Evolutionary conservation across 2,113 vertebrate genomes (phyloP).

Genomic region (Myotis lucifugus): DNA sequence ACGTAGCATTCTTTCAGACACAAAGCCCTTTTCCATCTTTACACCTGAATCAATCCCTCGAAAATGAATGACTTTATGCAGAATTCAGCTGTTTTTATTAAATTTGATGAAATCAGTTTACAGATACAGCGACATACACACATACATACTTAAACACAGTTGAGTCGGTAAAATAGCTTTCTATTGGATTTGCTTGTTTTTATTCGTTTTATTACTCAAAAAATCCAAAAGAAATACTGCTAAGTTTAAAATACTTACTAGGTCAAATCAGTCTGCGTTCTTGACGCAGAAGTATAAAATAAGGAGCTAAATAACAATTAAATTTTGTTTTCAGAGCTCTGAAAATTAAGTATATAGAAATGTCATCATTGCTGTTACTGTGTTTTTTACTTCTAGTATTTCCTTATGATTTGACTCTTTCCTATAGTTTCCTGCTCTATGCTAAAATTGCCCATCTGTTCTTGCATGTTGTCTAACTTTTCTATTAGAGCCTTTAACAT

Average conservation of each 20-base stretch:
- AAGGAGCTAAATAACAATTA: neutral
- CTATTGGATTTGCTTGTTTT: neutral
- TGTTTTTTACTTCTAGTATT: neutral
- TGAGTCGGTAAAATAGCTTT: neutral
- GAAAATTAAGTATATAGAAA: neutral
- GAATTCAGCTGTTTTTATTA: neutral
- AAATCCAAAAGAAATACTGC: neutral
- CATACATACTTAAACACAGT: neutral
- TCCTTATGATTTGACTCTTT: neutral
- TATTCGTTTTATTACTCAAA: neutral
- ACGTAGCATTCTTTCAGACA: neutral
- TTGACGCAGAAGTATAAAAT: neutral
- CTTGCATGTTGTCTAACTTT: neutral
- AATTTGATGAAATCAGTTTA: conserved; percentile 23
- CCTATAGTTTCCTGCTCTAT: neutral
- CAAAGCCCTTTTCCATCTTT: neutral
- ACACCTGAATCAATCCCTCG: neutral
- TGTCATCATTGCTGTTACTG: neutral
- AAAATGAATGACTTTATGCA: conserved; percentile 6
- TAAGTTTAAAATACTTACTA: neutral
- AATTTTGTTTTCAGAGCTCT: neutral
- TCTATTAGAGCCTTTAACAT: neutral
- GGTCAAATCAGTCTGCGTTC: neutral
- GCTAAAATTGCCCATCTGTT: neutral
- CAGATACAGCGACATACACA: neutral